These are phyloP conservation scores for Thecophora atra DNA, from an alignment of 2,888 invertebrate genomes.

Conservation along the genomic window DNA sequence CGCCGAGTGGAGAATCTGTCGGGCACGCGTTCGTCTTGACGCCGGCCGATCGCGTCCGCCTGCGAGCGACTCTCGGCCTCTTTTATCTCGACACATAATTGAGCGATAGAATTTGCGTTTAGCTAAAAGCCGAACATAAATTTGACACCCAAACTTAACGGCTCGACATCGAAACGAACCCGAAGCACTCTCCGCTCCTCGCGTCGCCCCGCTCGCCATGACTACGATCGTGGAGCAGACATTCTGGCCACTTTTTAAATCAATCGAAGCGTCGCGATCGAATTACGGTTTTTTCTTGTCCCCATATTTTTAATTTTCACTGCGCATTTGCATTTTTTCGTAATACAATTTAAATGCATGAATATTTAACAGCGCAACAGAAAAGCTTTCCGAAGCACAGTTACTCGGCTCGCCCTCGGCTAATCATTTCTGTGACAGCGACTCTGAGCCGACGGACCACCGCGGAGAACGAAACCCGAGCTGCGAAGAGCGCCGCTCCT, in stretches of 20 bases:
- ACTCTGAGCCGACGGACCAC: background rate
- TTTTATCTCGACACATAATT: constrained; percentile 63
- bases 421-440: constrained; percentile 9
- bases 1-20: background rate
- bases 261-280: constrained; percentile 3
- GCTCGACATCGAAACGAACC: background rate
- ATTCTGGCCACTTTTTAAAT: constrained; percentile 1
- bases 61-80: constrained; percentile 12
- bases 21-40: constrained; percentile 32
- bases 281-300: background rate
- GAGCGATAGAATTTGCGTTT: constrained; percentile 64
- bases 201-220: background rate
- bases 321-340: background rate
- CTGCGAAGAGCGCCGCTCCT: background rate
- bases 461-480: background rate
- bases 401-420: background rate
- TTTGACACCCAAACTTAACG: constrained; percentile 54
- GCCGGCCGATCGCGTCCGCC: constrained; percentile 1
- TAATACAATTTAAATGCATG: constrained; percentile 4
- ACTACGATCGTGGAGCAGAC: background rate
- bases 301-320: background rate
- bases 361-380: background rate
- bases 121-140: constrained; percentile 62
- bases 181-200: background rate
- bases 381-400: background rate